These are phyloP conservation scores for Syrmaticus mikado DNA, from an alignment of 2,113 vertebrate genomes.

Conservation along the genomic window DNA sequence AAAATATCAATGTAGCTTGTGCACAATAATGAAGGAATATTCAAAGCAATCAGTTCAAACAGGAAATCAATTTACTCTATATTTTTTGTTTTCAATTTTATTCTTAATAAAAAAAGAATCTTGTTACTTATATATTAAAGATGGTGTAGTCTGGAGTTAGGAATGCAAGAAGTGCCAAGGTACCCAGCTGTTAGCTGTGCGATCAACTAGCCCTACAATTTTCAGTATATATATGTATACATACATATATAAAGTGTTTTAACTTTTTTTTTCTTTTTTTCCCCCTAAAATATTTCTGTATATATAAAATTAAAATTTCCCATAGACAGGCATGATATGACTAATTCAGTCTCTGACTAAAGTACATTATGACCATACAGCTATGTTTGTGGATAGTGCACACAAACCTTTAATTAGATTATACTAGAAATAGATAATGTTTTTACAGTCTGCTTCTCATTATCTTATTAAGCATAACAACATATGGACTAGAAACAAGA, in stretches of 20 bases:
- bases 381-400: background rate
- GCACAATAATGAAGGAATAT: background rate
- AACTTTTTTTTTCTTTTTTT: background rate
- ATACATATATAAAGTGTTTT: background rate
- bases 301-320: background rate
- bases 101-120: background rate
- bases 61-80: background rate
- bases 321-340: background rate
- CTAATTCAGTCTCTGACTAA: background rate
- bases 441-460: background rate
- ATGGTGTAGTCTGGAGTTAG: background rate
- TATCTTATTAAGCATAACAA: background rate
- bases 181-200: background rate
- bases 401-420: slow-evolving; percentile 22
- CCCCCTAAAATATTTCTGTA: background rate
- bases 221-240: background rate
- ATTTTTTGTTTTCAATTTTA: background rate
- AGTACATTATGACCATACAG: background rate
- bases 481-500: background rate
- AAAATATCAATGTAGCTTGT: background rate
- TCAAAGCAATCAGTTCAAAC: background rate
- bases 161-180: fast-evolving
- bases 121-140: background rate
- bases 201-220: background rate
- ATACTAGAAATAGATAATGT: background rate